Percentiles rank a stretch among this genome's conserved stretches.
These are phyloP conservation scores for Machaerirhynchus nigripectus DNA, from an alignment of 2,113 vertebrate species.

Conservation along the genomic window DNA sequence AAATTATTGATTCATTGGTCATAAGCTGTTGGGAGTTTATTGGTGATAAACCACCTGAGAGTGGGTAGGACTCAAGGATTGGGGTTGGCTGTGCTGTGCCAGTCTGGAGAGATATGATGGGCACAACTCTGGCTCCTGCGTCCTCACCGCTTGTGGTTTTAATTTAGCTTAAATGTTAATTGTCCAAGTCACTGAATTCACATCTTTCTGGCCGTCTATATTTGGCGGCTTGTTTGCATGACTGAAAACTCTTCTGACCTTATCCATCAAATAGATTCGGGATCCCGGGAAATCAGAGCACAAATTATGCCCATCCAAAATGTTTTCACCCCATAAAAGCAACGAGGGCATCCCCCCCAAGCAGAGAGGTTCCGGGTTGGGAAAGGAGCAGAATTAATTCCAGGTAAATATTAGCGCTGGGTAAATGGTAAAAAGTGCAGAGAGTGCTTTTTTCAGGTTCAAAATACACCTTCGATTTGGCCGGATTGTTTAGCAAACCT, in stretches of 20 bases:
- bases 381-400: not conserved
- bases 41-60: not conserved
- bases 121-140: not conserved
- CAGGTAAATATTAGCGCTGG: not conserved
- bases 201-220: not conserved
- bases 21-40: not conserved
- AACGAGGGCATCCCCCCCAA: rapidly evolving
- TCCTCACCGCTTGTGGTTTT: not conserved
- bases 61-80: not conserved
- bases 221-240: not conserved
- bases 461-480: not conserved
- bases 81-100: not conserved
- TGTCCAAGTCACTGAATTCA: not conserved
- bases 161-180: constrained; percentile 28
- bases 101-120: rapidly evolving
- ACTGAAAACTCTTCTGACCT: constrained; percentile 4
- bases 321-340: not conserved
- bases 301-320: not conserved
- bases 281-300: constrained; percentile 2
- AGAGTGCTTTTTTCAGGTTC: not conserved
- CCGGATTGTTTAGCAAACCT: not conserved
- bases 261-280: not conserved
- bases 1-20: not conserved
- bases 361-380: rapidly evolving
- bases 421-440: not conserved